Evolutionary conservation across 2,888 invertebrate genomes (phyloP).

Genomic region (Macrosiphum euphorbiae): DNA sequence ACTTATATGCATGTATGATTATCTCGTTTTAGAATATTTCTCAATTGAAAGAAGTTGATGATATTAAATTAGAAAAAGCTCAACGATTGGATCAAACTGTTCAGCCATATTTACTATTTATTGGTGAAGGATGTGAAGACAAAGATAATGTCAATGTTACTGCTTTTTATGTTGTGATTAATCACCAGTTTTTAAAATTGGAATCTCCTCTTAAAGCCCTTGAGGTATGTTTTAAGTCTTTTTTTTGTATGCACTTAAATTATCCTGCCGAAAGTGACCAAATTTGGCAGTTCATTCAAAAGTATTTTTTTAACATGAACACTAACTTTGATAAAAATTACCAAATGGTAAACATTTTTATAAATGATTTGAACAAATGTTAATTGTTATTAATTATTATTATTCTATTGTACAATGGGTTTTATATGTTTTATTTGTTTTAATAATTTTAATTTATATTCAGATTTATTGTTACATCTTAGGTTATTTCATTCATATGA

Average conservation of each 20-base stretch:
- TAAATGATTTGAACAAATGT: no score
- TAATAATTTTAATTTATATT: no score
- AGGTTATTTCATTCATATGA: no score
- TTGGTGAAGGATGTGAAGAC: neutral
- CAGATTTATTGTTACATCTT: no score
- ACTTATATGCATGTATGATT: neutral
- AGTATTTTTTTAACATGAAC: neutral
- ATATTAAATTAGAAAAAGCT: neutral
- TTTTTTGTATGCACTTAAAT: neutral
- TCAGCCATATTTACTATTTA: neutral
- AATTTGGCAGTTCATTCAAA: neutral
- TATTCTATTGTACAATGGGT: no score
- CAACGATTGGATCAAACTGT: neutral
- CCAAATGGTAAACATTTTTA: neutral
- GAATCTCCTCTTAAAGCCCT: neutral
- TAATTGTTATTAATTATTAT: neutral
- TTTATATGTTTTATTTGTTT: no score
- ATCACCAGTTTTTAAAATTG: neutral
- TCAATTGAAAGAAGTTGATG: neutral
- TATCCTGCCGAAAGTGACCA: neutral
- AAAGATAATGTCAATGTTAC: neutral
- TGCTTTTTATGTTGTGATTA: neutral
- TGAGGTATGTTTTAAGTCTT: neutral
- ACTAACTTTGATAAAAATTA: neutral
- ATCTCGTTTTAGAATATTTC: neutral